phyloP scores from a whole-genome alignment of 2,113 vertebrate genomes.

The Pseudonaja textilis region DNA sequence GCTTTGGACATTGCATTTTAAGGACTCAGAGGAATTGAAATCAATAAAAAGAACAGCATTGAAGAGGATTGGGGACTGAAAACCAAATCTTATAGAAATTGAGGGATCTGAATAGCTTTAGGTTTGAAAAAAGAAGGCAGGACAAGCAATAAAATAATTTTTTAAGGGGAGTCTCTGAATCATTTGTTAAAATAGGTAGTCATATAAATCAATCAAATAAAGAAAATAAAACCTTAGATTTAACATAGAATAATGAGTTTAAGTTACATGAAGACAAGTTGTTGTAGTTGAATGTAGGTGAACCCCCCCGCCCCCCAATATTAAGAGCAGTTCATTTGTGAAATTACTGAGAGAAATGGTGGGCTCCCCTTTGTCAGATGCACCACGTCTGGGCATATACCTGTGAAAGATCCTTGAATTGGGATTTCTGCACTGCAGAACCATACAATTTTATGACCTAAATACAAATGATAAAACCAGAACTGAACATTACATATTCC shows the following conservation, averaged over 20 bases:
- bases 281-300: not conserved
- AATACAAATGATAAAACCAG: not conserved
- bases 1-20: not conserved
- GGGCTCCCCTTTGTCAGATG: not conserved
- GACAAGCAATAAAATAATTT: not conserved
- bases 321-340: not conserved
- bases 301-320: not conserved
- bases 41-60: not conserved
- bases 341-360: not conserved
- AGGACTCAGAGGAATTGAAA: not conserved
- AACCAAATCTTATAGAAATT: not conserved
- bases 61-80: not conserved
- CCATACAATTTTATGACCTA: not conserved
- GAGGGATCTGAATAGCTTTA: not conserved
- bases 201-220: not conserved
- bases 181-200: not conserved
- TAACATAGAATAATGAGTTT: not conserved
- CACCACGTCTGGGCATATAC: not conserved
- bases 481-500: not conserved
- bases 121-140: not conserved
- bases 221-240: not conserved
- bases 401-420: not conserved
- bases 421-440: not conserved
- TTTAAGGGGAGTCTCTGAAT: not conserved
- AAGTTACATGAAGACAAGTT: not conserved